Base-by-base conservation (phyloP, 2,888 invertebrate genomes). In the Trichacis sp. region DNA sequence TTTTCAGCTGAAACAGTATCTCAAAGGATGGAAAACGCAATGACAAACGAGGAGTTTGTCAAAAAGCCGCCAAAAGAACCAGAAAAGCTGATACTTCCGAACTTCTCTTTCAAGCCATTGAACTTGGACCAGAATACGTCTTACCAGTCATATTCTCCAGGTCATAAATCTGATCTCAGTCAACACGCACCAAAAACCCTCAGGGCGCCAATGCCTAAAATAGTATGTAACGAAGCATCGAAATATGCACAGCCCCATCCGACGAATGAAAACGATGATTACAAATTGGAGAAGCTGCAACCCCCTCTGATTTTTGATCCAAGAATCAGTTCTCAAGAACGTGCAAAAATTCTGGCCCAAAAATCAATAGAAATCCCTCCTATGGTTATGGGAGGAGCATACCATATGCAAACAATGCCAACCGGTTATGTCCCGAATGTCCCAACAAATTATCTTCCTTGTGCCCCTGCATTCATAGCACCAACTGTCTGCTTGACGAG, bases 301-400 rank as follows among this genome's bases (percentile, higher is more conserved):
- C 67, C 72, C n/a, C 70, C 75, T 11, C 56, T 70, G 1, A 53
- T 60, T 1, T 79, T 76, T 30, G 74, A 79, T 64, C 76, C 76
- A 0, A 63, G 74, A 24, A 54, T 73, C 5, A 64, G 70, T 0
- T 46, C 64, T 1, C 64, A 50, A 1, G 70, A 74, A 14, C 62
- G 74, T n/a, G 63, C 63, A 1, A 40, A 56, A 2, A 30, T 72
- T 19, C 24, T 49, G 1, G 38, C 42, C 2, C 5, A 18, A 1
- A 19, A 18, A 2, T 18, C 52, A 4, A 29, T 48, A 17, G 30
- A 40, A 9, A 15, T 47, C 2, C 64, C 9, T 58, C 60, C 18
- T 54, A 71, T 63, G n/a, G 30, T 65, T 9, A 56, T 51, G 3
- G 58, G 33, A 47, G 12, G 69, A 33, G 15, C 54, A 58, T 75